Base-by-base conservation (phyloP, 2,797 vertebrate genomes). In the Chromobotia macracanthus region DNA sequence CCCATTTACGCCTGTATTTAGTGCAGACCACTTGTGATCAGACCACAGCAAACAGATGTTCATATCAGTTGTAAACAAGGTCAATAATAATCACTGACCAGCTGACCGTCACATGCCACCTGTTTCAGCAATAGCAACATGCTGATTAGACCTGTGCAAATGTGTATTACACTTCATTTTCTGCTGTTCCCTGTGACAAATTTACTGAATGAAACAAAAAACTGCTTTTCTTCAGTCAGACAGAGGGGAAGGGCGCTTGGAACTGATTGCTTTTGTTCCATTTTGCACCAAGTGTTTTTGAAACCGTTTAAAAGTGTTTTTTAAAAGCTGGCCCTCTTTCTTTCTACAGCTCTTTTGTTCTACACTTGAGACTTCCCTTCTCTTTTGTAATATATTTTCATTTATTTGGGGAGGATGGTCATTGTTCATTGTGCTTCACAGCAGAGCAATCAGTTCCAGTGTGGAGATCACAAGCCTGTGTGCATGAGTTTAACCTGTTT, bases 331-430 rank as follows among this genome's bases (percentile, higher is more conserved):
- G 31, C 31, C 3, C 1, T 67, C 3, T n/a, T 12, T 35, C 53
- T 65, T 72, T 41, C 70, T 80, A 51, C 31, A 68, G 78, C 60
- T 87, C 64, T 55, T 88, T 78, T 65, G 72, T 38, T 81, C 77
- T 66, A 84, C 64, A 71, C 48, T 51, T 41, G 53, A 58, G 73
- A 78, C 64, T 76, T 19, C 35, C 15, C 23, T 76, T 48, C 53
- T 19, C 60, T 80, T 63, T 35, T 58, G 35, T 85, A 76, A 77
- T 70, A 80, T 79, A 80, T 84, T 84, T 86, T 68, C 83, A 85
- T 76, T 64, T 28, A 70, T 64, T 23, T 51, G 13, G 21, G n/a
- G 55, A 13, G 80, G 55, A 74, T 72, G 28, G 25, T 51, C 60
- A 75, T 71, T 71, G 82, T 81, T 75, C 74, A 63, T 72, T 76